Evolutionary conservation across 2,888 invertebrate genomes (phyloP).

Genomic region (Deroplatys truncata): DNA sequence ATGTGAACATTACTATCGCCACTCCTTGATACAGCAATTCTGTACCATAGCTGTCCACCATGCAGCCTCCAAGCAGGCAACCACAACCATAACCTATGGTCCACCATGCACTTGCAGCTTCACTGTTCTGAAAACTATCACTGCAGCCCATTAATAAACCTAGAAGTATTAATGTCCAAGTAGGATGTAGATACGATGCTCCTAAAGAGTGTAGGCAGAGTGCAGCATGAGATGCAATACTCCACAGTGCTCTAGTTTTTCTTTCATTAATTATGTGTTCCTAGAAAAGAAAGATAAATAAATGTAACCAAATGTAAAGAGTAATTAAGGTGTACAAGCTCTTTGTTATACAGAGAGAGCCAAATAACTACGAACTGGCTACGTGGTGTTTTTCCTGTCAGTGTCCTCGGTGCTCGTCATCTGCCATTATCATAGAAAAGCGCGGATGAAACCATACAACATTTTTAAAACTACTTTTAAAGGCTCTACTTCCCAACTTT

Average conservation of each 20-base stretch:
- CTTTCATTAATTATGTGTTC: neutral
- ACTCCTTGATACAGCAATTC: conserved; percentile 7
- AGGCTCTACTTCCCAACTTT: too few species aligned
- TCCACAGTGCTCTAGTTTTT: neutral
- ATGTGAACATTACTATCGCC: neutral
- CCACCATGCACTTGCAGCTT: conserved; percentile 7
- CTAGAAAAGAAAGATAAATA: neutral
- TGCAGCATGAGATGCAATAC: neutral
- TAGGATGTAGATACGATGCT: conserved; percentile 2
- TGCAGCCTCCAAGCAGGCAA: conserved; percentile 18
- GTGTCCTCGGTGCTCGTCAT: too few species aligned
- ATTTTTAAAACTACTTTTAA: too few species aligned
- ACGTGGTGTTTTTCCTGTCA: too few species aligned
- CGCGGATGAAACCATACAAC: too few species aligned
- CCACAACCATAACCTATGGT: conserved; percentile 24
- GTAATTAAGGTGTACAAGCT: neutral
- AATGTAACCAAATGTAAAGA: neutral
- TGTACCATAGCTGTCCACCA: conserved; percentile 11
- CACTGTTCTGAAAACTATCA: conserved; percentile 8
- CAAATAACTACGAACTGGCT: too few species aligned
- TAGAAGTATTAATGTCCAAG: conserved; percentile 18
- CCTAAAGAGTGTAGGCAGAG: conserved; percentile 1
- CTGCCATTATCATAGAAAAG: too few species aligned
- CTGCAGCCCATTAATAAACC: conserved; percentile 16
- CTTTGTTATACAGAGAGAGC: neutral